Evolutionary conservation across 2,888 invertebrate species (phyloP), one percentile per base, ranked within the genome.

Genomic region (Idaea biselata): DNA sequence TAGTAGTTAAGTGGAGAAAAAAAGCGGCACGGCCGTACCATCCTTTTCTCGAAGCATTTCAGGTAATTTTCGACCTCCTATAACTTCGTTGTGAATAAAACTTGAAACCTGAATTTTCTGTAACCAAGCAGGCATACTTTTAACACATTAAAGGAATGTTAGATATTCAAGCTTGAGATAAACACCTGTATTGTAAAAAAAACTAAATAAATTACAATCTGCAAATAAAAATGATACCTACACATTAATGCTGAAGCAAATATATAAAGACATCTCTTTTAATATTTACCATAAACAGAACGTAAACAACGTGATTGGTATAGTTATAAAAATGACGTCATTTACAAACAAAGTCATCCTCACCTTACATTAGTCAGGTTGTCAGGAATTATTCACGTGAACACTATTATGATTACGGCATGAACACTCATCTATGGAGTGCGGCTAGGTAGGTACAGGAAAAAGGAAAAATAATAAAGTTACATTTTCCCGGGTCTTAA

Each of bases 381-480:
- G 32, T 32, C 32, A 44, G 44, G 44, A 4, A 14, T 44, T 14
- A 44, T 8, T 8, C 44, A 44, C 44, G 44, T 44, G 44, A 44
- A 44, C 11, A 1, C 11, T 14, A 0, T 44, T 14, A 3, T 6
- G 6, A 44, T 44, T 11, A 44, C 44, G 44, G 8, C 14, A 44
- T 44, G 44, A 44, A 44, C 44, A 44, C 14, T 44, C 44, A 44
- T 11, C 44, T 14, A 44, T 44, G 44, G 2, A 44, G 44, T 44
- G 44, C 44, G 11, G 11, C 44, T 44, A 44, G 25, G 44, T 32
- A 32, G 32, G 44, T 3, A 44, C 14, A 44, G 44, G 14, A 59
- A 5, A 54, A 55, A 55, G 18, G 44, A 53, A 61, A 61, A 63
- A 8, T 25, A n/a, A n/a, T n/a, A n/a, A n/a, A n/a, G n/a, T n/a